Base-by-base conservation (phyloP, 2,888 invertebrate species). In the Cerastis rubricosa region DNA sequence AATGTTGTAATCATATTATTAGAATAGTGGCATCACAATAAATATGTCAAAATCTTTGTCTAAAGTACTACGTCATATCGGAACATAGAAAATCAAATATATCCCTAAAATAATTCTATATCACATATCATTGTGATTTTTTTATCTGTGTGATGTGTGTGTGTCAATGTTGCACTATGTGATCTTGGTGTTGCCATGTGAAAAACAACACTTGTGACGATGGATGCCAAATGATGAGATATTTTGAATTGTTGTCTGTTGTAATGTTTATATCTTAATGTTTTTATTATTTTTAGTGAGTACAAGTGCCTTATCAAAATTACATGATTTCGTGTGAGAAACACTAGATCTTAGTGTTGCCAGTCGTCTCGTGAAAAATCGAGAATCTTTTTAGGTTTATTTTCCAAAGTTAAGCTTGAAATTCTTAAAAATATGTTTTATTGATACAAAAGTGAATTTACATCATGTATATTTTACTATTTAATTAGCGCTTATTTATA, bases 141-240 rank as follows among this genome's bases (percentile, higher is more conserved):
- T 85, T 75, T 79, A n/a, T n/a, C n/a, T n/a, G n/a, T n/a, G n/a
- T n/a, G n/a, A 35, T 14, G 81, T 78, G 77, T 80, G 54, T 81
- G 78, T 82, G 76, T 87, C 74, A 80, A 76, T 83, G 74, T 84
- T 84, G 80, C 82, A 80, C 81, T 87, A 76, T 90, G 92, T 92
- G 92, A 94, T 93, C 77, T 88, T 89, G 89, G 88, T 91, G 93
- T 94, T 94, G 94, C 93, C 93, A 94, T 94, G 87, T 78, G 61
- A 74, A 84, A 87, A 80, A 82, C 85, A 88, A 87, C 87, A 87
- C 87, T 89, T 88, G 92, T 92, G 91, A 91, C 89, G 87, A 91
- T 89, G 91, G 92, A 93, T 94, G 95, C 95, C 95, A 95, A 95
- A 95, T 92, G 80, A 87, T 90, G 88, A 89, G 85, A 89, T 89